Percentiles rank a stretch among this genome's conserved stretches.
phyloP scores from a whole-genome alignment of 2,113 vertebrate genomes.

The Odocoileus hemionus region DNA sequence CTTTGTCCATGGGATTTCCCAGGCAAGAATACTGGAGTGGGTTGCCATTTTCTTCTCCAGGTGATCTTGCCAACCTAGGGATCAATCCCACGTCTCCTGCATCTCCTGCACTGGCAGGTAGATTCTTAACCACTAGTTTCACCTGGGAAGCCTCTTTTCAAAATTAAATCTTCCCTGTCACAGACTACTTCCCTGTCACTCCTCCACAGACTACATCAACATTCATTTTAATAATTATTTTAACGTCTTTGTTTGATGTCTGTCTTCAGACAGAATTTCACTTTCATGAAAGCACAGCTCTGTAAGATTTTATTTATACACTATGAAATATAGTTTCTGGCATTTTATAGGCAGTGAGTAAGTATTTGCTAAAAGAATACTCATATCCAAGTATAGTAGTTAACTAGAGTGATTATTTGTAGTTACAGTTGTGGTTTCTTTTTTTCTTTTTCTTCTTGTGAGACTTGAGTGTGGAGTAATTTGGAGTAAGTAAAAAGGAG shows the following conservation, averaged over 20 bases:
- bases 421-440: not conserved
- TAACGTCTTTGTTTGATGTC: not conserved
- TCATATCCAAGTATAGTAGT: not conserved
- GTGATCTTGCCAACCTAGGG: not conserved
- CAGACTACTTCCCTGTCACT: too few relatives aligned
- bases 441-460: not conserved
- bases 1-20: not conserved
- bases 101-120: not conserved
- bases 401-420: not conserved
- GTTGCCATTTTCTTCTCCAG: not conserved
- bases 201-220: not conserved
- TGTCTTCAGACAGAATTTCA: not conserved
- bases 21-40: not conserved
- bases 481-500: not conserved
- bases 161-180: not conserved
- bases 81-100: not conserved
- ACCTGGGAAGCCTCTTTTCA: not conserved
- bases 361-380: not conserved
- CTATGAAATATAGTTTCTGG: not conserved
- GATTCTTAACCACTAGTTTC: not conserved
- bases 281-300: not conserved
- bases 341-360: not conserved
- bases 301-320: not conserved
- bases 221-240: not conserved
- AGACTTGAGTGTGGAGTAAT: not conserved